Evolutionary conservation across 37 sponge, comb jelly and placozoan genomes (phyloP).

Genomic region (Halisarca cf. caerulea): DNA sequence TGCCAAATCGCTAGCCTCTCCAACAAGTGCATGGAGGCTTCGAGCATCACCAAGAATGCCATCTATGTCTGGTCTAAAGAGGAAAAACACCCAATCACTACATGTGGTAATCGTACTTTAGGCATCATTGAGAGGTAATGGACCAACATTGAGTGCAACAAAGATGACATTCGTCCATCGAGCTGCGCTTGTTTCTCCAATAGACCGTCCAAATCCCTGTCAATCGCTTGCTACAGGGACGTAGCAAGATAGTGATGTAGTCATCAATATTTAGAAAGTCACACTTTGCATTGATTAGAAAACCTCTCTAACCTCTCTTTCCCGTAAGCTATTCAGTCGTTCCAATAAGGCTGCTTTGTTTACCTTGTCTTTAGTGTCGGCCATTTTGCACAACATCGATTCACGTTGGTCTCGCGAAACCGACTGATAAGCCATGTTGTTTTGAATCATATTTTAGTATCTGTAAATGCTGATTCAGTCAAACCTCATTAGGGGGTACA

Average conservation of each 20-base stretch:
- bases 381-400: neutral
- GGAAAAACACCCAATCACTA: too few relatives aligned
- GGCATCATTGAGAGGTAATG: neutral
- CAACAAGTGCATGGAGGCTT: slow-evolving; percentile 34
- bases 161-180: slow-evolving; percentile 61
- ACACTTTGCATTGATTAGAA: too few relatives aligned
- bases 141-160: slow-evolving; percentile 64
- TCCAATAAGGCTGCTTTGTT: neutral
- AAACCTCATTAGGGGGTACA: too few relatives aligned
- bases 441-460: too few relatives aligned
- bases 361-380: neutral
- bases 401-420: too few relatives aligned
- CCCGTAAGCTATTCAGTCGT: neutral
- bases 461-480: too few relatives aligned
- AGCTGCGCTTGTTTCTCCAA: slow-evolving; percentile 72
- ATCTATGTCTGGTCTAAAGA: slow-evolving; percentile 60
- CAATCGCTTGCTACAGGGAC: slow-evolving; percentile 18
- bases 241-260: neutral
- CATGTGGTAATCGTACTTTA: neutral
- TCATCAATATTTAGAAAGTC: too few relatives aligned
- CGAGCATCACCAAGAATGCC: slow-evolving; percentile 31
- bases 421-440: too few relatives aligned
- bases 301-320: neutral
- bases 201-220: slow-evolving; percentile 50
- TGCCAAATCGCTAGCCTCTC: slow-evolving; percentile 64